Conservation (phyloP, 2,113 vertebrate species). For the Brachypodius melanocephalos region DNA sequence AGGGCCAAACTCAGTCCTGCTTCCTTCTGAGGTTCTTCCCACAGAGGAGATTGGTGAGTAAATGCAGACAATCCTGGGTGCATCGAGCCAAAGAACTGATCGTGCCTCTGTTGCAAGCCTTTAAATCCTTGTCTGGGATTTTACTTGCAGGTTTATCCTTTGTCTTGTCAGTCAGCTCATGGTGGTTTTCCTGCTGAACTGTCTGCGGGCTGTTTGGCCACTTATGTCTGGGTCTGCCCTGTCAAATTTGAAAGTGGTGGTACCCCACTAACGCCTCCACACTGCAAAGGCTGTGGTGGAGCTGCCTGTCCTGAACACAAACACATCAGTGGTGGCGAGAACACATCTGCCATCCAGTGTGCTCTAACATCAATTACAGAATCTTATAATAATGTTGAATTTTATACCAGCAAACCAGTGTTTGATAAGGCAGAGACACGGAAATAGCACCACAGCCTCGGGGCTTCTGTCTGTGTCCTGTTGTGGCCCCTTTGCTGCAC, state of each 20-base stretch:
- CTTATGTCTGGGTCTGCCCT: background rate
- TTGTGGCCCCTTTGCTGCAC: background rate
- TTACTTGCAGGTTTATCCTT: slow-evolving; percentile 31
- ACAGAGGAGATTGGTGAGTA: background rate
- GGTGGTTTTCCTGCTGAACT: background rate
- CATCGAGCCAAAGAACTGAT: background rate
- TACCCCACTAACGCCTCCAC: background rate
- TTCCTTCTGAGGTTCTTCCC: background rate
- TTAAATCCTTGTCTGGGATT: slow-evolving; percentile 43
- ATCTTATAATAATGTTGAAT: background rate
- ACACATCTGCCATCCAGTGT: background rate
- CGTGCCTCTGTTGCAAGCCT: background rate
- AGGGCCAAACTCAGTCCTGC: background rate
- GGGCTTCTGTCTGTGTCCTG: background rate
- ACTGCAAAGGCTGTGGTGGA: background rate
- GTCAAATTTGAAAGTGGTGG: background rate
- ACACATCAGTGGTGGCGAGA: background rate
- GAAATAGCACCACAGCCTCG: background rate
- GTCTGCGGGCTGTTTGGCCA: background rate
- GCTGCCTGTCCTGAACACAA: background rate
- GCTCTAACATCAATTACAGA: background rate
- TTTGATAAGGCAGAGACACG: background rate
- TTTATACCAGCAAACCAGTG: background rate
- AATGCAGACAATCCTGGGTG: background rate
- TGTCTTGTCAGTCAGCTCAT: background rate